A percentile compares a stretch with the other conserved stretches of the same genome.
These are phyloP conservation scores for Halcyon malimbica DNA, from an alignment of 2,113 vertebrate species.

Conservation along the genomic window DNA sequence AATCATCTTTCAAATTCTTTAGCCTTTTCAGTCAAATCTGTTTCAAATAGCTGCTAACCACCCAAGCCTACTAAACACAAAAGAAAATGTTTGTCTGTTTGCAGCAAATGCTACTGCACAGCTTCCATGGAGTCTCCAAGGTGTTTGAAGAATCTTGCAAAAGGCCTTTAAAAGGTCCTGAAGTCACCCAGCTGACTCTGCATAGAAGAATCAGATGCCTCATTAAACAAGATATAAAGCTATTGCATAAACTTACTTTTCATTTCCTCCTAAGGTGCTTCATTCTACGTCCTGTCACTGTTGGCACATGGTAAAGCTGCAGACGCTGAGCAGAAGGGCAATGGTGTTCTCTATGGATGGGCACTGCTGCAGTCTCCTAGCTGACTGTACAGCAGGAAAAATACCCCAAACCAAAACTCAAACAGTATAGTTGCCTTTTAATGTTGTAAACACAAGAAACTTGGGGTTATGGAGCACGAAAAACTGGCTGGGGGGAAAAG, in stretches of 20 bases:
- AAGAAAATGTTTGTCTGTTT: not conserved
- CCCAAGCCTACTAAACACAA: not conserved
- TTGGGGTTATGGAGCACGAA: not conserved
- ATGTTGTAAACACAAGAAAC: not conserved
- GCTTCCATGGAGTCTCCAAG: not conserved
- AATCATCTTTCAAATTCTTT: not conserved
- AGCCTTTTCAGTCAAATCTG: not conserved
- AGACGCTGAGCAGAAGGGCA: rapidly evolving
- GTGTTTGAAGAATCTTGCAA: not conserved
- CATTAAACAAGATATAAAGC: not conserved
- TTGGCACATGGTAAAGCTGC: rapidly evolving
- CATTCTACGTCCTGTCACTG: not conserved
- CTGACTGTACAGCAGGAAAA: not conserved
- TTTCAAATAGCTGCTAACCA: not conserved
- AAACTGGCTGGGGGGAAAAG: not conserved
- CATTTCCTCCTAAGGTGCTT: not conserved
- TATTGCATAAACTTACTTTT: not conserved
- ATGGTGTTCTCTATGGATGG: not conserved
- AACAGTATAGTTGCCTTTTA: not conserved
- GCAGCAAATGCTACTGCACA: not conserved
- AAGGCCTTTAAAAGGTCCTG: not conserved
- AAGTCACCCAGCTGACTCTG: not conserved
- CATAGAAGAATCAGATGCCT: not conserved
- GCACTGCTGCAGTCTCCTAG: not conserved
- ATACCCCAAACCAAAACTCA: not conserved